These are phyloP conservation scores for Heliocidaris tuberculata DNA, from an alignment of 35 echinoderm and acorn worm genomes.

Conservation along the genomic window DNA sequence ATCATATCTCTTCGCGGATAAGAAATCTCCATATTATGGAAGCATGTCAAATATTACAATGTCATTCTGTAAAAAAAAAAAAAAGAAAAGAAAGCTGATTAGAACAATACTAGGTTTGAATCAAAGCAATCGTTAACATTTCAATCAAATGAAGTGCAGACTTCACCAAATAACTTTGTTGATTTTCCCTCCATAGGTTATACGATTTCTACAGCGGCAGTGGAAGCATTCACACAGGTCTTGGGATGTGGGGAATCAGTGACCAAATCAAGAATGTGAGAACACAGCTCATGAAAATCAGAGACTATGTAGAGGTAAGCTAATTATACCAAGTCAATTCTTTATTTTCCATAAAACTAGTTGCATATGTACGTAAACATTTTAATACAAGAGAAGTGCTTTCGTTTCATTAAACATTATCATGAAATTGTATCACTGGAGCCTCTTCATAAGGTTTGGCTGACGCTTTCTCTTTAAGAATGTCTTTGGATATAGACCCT, in stretches of 20 bases:
- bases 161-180: background rate
- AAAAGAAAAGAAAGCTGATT: too few species aligned
- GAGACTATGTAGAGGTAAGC: constrained; percentile 88
- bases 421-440: too few species aligned
- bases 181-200: constrained; percentile 25
- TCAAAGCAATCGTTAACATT: too few species aligned
- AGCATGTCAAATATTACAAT: too few species aligned
- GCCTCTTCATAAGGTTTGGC: background rate
- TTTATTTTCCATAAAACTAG: background rate
- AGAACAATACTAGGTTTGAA: too few species aligned
- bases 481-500: too few species aligned
- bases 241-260: constrained; percentile 79
- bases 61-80: too few species aligned
- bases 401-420: background rate
- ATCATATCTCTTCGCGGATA: too few species aligned
- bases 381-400: background rate
- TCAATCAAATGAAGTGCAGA: too few species aligned
- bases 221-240: constrained; percentile 62
- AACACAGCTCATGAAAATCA: constrained; percentile 86
- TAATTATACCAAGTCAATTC: background rate
- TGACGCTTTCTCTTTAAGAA: background rate
- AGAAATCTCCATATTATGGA: too few species aligned
- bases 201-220: constrained; percentile 79
- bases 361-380: background rate
- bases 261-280: constrained; percentile 85